Evolutionary conservation across 1,140 invertebrate genomes (phyloP), one percentile per base, ranked within the genome.

Genomic region (Lasioglossum baleicum): DNA sequence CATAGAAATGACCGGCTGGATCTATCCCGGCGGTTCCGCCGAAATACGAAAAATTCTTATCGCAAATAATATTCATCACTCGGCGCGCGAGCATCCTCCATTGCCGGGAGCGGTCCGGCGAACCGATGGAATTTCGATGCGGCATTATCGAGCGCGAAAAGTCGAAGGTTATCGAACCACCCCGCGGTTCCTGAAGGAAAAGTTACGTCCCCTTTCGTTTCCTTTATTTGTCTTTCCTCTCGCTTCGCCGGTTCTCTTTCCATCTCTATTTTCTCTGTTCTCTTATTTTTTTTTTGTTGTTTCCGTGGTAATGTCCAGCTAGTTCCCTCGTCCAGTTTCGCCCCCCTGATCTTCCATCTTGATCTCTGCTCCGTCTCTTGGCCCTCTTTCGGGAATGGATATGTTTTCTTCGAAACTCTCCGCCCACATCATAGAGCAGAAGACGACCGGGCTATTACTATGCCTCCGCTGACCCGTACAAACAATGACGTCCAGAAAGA

Each of bases 41-140:
- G 77, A 87, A 84, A 83, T 88, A 87, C 84, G 82, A 86, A 89
- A 88, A 88, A 89, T 90, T 88, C 87, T 87, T 89, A 88, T 88
- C 77, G 86, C 80, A 83, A 89, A 90, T 88, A 86, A 89, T 87
- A 88, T 87, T 89, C 88, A 87, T 88, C 88, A 85, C 64, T 66
- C 76, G 58, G 13, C 8, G 48, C 2, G 51, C 15, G 17, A 22
- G 48, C 58, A 44, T 2, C 26, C 42, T 58, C 42, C 22, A 64
- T 44, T 20, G 48, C 35, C 42, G 60, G 31, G n/a, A 26, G 64
- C 17, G 58, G 40, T 63, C 35, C 76, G 40, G 61, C 7, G 42
- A 53, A 69, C 10, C 40, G n/a, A 83, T 86, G 74, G 80, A 89
- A 87, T 89, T 87, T 81, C 82, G 79, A 83, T 76, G 80, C 65